phyloP scores from a whole-genome alignment of 2,113 vertebrate species.

The Corydoras sp. region DNA sequence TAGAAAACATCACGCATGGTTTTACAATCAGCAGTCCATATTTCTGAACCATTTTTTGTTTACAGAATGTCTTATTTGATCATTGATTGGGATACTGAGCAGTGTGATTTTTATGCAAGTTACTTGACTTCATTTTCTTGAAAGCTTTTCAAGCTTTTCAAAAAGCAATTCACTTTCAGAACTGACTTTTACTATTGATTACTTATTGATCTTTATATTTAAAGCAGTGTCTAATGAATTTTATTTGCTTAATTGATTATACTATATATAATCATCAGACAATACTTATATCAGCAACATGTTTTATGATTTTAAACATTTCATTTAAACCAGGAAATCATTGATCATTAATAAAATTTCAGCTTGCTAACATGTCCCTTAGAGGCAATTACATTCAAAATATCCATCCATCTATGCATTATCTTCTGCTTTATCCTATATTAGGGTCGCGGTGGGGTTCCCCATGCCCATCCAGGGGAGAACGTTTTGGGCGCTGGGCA shows the following conservation, averaged over 20 bases:
- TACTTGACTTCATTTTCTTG: conserved; percentile 29
- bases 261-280: conserved; percentile 24
- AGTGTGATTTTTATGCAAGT: conserved; percentile 12
- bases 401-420: too few species aligned
- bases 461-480: too few species aligned
- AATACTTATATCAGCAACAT: conserved; percentile 11
- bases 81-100: not conserved
- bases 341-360: not conserved
- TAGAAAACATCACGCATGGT: not conserved
- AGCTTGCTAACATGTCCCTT: too few species aligned
- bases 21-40: conserved; percentile 9
- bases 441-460: too few species aligned
- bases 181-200: conserved; percentile 43
- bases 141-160: conserved; percentile 25
- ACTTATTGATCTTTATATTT: conserved; percentile 28
- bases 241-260: conserved; percentile 35
- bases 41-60: conserved; percentile 4
- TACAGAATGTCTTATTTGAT: conserved; percentile 9
- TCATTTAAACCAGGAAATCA: not conserved
- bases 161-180: conserved; percentile 27
- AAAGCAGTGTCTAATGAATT: conserved; percentile 26
- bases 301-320: not conserved
- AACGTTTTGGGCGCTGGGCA: too few species aligned
- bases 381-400: too few species aligned
- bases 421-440: too few species aligned